Conservation (phyloP, 2,113 vertebrate genomes). For the Erythrolamprus reginae region DNA sequence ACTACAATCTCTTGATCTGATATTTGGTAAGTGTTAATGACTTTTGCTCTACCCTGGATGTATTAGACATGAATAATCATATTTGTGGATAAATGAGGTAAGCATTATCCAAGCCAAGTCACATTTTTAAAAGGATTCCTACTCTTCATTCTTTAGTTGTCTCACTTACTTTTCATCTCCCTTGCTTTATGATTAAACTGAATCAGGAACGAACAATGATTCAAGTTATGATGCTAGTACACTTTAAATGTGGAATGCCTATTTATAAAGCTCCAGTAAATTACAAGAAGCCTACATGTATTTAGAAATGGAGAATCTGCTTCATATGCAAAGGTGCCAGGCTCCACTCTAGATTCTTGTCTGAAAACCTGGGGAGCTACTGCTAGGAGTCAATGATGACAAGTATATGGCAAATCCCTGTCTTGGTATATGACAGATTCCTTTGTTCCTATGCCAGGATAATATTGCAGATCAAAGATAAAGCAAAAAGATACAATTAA, state of each 20-base stretch:
- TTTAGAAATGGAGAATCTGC: background rate
- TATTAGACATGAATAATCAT: background rate
- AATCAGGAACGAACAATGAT: background rate
- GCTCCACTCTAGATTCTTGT: background rate
- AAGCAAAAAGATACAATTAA: background rate
- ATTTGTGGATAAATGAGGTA: background rate
- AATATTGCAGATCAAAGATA: background rate
- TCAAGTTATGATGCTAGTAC: background rate
- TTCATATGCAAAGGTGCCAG: background rate
- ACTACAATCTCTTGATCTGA: background rate
- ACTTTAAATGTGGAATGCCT: background rate
- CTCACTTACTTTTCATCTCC: background rate
- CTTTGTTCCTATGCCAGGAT: background rate
- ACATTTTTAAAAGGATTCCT: background rate
- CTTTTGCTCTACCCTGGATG: slow-evolving; percentile 5
- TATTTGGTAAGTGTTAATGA: slow-evolving; percentile 1
- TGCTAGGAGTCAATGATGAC: background rate
- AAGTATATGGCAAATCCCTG: background rate
- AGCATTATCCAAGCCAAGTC: background rate
- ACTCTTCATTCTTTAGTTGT: background rate
- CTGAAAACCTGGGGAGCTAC: background rate
- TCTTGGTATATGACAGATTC: background rate
- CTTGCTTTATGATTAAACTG: background rate
- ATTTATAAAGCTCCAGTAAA: background rate
- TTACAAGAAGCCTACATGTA: background rate